Base-by-base conservation (phyloP, 53 echinoderm and acorn worm genomes). In the Actinopyga echinites region DNA sequence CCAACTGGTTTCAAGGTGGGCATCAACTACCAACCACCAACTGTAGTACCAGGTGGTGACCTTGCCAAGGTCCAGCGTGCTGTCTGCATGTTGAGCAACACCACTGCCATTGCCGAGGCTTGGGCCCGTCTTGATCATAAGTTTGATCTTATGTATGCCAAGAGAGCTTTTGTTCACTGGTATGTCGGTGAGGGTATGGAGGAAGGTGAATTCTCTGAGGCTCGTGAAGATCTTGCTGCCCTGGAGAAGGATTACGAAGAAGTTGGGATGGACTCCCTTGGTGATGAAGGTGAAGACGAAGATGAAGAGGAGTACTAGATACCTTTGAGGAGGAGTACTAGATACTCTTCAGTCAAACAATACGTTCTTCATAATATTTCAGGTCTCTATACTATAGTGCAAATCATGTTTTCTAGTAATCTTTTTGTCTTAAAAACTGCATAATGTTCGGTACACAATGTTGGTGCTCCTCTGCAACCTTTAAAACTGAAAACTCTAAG, bases 51-150 rank as follows among this genome's bases (percentile, higher is more conserved):
- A 23, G 95, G 93, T 82, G 95, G 95, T 83, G 95, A 95, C 89
- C 89, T 95, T 43, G 95, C 95, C 63, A 95, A 95, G 89, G 93
- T 93, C 60, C 93, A 91, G 84, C 95, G 95, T 91, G 95, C 95
- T 59, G 93, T 95, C 84, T 95, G 95, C 84, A 95, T 95, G 95
- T 91, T 95, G 95, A 95, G 95, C 89, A 95, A 95, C 91, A 95
- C 95, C 84, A 95, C 95, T 6, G 95, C 95, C 45, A 88, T 95
- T 30, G 95, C 92, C 33, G 95, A 95, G 80, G 93, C 95, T 69
- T 95, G 95, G 92, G 95, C 90, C 57, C 95, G 92, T 90, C 92
- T 95, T 29, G 54, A 75, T 75, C 77, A 75, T 53, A 75, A 75
- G 77, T 75, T 75, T 75, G 77, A 77, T 74, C 89, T 95, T 83